phyloP scores from a whole-genome alignment of 1,140 invertebrate species.

The Drosophila orena region DNA sequence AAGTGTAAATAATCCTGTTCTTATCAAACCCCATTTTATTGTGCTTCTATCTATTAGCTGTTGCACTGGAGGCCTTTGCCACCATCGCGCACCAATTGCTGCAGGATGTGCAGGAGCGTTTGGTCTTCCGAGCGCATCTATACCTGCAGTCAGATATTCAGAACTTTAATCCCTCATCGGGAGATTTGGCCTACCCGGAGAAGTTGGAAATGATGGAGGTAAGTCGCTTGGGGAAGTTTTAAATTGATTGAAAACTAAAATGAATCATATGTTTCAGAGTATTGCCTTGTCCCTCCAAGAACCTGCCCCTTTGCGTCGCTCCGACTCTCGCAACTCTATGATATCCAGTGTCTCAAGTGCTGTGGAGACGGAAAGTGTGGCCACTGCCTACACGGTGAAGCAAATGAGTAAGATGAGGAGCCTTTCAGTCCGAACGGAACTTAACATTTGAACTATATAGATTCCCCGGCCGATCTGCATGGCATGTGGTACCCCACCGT shows the following conservation, averaged over 20 bases:
- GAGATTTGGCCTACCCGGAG: conserved; percentile 98
- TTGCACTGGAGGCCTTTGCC: conserved; percentile 92
- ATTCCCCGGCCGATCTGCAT: conserved; percentile 97
- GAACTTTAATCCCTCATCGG: conserved; percentile 94
- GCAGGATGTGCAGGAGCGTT: conserved; percentile 97
- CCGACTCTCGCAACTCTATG: conserved; percentile 89
- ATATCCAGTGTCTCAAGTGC: conserved; percentile 87
- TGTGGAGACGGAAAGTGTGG: conserved; percentile 76
- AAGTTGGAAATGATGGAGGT: conserved; percentile 98
- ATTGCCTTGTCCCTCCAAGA: conserved; percentile 90
- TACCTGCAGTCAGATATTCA: conserved; percentile 97
- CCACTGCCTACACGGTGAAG: conserved; percentile 68
- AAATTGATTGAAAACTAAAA: background rate
- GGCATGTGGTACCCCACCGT: conserved; percentile 99
- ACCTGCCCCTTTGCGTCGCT: conserved; percentile 86
- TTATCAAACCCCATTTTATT: background rate
- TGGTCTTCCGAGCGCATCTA: conserved; percentile 98
- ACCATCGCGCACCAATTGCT: conserved; percentile 93
- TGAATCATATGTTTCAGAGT: conserved; percentile 86
- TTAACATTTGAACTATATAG: conserved; percentile 61
- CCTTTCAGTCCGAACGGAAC: fast-evolving
- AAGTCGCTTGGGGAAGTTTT: background rate
- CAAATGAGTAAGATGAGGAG: conserved; percentile 63
- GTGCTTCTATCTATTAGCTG: conserved; percentile 70
- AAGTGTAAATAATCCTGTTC: conserved; percentile 66